These are phyloP conservation scores for Agrochola lychnidis DNA, from an alignment of 2,888 invertebrate species.

Conservation along the genomic window DNA sequence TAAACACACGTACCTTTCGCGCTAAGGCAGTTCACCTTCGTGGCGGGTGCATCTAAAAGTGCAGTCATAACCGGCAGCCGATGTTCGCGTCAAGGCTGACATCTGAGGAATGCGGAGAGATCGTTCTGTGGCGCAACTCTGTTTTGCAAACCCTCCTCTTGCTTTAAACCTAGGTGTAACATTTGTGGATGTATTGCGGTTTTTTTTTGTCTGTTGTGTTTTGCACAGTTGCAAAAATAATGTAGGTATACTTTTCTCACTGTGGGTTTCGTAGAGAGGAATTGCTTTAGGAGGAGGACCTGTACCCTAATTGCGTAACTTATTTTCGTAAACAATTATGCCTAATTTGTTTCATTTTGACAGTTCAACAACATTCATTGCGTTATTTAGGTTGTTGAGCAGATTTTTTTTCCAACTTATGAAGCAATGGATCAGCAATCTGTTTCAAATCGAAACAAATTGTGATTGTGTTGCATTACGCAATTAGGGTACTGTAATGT, in stretches of 20 bases:
- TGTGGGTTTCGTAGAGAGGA: neutral
- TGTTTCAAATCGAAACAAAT: too few relatives aligned
- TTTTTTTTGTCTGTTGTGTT: constrained; percentile 5
- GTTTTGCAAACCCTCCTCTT: constrained; percentile 65
- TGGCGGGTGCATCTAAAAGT: constrained; percentile 58
- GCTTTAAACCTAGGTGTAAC: constrained; percentile 50
- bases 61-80: constrained; percentile 60
- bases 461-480: too few relatives aligned
- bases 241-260: neutral
- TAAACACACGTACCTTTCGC: constrained; percentile 44
- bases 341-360: too few relatives aligned
- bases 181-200: constrained; percentile 38
- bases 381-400: too few relatives aligned
- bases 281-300: neutral
- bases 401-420: too few relatives aligned
- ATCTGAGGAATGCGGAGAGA: constrained; percentile 68
- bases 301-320: too few relatives aligned
- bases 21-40: constrained; percentile 60
- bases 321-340: too few relatives aligned
- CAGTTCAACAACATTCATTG: too few relatives aligned
- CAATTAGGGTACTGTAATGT: too few relatives aligned
- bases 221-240: neutral
- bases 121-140: constrained; percentile 64
- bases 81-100: constrained; percentile 66
- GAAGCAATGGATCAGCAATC: too few relatives aligned